A percentile compares a stretch with the other conserved stretches of the same genome.
These are phyloP conservation scores for Sinodicranocentrus sp. DNA, from an alignment of 2,888 invertebrate genomes.

Conservation along the genomic window DNA sequence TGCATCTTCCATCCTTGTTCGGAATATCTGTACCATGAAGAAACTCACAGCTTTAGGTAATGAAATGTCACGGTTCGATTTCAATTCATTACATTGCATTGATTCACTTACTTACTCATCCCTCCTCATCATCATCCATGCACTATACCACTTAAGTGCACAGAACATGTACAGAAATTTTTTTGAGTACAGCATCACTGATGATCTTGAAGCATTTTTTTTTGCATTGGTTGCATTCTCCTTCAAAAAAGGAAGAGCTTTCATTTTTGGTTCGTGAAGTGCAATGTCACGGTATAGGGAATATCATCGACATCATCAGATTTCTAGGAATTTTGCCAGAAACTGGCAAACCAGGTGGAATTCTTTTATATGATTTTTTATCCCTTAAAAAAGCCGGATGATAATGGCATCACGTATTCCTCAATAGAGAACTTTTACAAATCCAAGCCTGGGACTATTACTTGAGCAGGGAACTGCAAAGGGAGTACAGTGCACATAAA, in stretches of 20 bases:
- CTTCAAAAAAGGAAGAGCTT: conserved; percentile 8
- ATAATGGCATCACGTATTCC: conserved; percentile 18
- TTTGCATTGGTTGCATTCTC: conserved; percentile 2
- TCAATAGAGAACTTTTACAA: not conserved
- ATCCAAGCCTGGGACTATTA: no score
- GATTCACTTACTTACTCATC: conserved; percentile 1
- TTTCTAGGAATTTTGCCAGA: conserved; percentile 36
- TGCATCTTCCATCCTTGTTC: no score
- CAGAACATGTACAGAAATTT: not conserved
- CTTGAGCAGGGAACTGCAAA: no score
- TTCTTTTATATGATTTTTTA: conserved; percentile 19
- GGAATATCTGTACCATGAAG: no score
- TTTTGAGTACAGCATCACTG: not conserved
- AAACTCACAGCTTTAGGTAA: conserved; percentile 32
- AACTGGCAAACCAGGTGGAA: conserved; percentile 1
- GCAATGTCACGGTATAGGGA: conserved; percentile 35
- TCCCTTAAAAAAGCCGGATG: conserved; percentile 4
- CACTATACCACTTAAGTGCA: conserved; percentile 2
- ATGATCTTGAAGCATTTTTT: not conserved
- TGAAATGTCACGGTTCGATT: conserved; percentile 65
- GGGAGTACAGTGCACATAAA: not conserved
- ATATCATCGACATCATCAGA: conserved; percentile 36
- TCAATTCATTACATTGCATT: conserved; percentile 50
- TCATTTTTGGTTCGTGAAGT: conserved; percentile 32
- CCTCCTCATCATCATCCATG: not conserved